These are phyloP conservation scores for Aplocera efformata DNA, from an alignment of 2,888 invertebrate species.

Conservation along the genomic window DNA sequence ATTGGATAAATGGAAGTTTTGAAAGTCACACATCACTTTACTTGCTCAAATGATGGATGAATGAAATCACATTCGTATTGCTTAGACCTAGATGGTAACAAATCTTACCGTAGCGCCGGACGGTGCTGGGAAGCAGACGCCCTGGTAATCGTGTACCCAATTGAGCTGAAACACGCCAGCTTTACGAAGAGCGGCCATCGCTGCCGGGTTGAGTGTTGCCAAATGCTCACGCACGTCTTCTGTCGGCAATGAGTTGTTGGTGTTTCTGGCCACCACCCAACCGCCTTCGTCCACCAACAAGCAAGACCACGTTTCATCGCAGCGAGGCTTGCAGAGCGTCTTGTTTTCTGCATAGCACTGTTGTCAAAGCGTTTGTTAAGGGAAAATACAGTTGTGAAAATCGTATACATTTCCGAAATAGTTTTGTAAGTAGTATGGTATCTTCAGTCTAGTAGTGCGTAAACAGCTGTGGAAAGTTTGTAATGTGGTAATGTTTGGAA, in stretches of 20 bases:
- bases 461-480: too few species aligned
- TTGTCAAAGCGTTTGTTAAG: not conserved
- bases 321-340: conserved; percentile 47
- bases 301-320: conserved; percentile 66
- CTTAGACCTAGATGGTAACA: not conserved
- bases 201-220: conserved; percentile 51
- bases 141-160: conserved; percentile 71
- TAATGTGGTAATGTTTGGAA: too few species aligned
- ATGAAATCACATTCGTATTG: too few species aligned
- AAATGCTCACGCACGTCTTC: conserved; percentile 53
- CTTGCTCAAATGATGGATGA: too few species aligned
- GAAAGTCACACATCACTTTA: too few species aligned
- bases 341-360: conserved; percentile 56
- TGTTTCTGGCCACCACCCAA: conserved; percentile 60
- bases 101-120: conserved; percentile 45
- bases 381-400: not conserved
- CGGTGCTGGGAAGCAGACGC: conserved; percentile 57
- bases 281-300: conserved; percentile 67
- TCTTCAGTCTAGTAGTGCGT: too few species aligned
- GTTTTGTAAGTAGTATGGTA: too few species aligned
- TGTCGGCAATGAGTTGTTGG: conserved; percentile 30
- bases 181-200: conserved; percentile 58
- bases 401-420: too few species aligned
- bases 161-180: conserved; percentile 56
- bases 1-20: too few species aligned